A percentile compares a stretch with the other conserved stretches of the same genome.
Conservation (phyloP, 2,113 vertebrate species). For the Nanorana parkeri region DNA sequence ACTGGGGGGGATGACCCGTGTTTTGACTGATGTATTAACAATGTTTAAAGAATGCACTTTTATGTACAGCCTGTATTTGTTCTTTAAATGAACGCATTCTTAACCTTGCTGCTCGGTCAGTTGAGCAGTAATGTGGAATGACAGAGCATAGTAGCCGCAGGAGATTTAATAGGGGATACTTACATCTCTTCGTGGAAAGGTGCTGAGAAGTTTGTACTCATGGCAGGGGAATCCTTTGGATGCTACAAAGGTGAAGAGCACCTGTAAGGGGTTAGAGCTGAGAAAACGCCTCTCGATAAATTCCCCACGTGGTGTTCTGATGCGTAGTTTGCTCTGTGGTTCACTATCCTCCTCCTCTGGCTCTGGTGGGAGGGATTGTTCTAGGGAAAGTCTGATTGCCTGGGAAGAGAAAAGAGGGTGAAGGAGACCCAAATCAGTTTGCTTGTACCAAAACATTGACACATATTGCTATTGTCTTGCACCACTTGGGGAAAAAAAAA, state of each 20-base stretch:
- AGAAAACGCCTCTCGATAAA: constrained; percentile 96
- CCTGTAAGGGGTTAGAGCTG: constrained; percentile 92
- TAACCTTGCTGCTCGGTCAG: not conserved
- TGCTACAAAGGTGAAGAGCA: constrained; percentile 97
- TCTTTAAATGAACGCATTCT: not conserved
- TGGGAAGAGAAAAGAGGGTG: constrained; percentile 62
- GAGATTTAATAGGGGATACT: constrained; percentile 59
- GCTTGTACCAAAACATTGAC: not conserved
- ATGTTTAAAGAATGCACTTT: too few species aligned
- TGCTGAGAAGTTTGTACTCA: constrained; percentile 97
- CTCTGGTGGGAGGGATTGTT: constrained; percentile 92
- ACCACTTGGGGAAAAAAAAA: not conserved
- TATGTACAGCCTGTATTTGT: not conserved
- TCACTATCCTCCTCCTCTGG: constrained; percentile 87
- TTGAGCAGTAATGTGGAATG: not conserved
- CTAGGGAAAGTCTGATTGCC: constrained; percentile 95
- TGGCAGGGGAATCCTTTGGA: constrained; percentile 96
- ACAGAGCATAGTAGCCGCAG: not conserved
- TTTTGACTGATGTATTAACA: too few species aligned
- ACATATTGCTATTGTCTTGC: not conserved
- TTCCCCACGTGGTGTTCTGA: constrained; percentile 94
- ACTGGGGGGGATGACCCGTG: too few species aligned
- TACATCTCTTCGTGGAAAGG: constrained; percentile 98
- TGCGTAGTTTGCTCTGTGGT: constrained; percentile 92
- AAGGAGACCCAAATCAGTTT: constrained; percentile 53